phyloP scores from a whole-genome alignment of 2,888 invertebrate genomes.

The Nebria brevicollis region DNA sequence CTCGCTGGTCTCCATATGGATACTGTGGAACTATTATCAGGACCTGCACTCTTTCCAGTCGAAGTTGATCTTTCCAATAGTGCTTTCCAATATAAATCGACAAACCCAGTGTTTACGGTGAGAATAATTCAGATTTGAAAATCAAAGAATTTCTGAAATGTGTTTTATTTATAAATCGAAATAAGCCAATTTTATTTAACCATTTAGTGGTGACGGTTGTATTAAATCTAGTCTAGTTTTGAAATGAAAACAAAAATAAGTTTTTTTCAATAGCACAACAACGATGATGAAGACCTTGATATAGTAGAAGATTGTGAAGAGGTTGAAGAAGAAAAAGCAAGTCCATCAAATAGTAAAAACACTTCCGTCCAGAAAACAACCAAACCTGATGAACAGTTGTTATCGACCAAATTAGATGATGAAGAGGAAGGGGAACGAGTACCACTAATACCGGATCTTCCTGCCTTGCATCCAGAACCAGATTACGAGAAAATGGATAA shows the following conservation, averaged over 20 bases:
- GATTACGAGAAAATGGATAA: slow-evolving; percentile 63
- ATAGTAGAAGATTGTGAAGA: slow-evolving; percentile 63
- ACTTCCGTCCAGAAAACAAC: slow-evolving; percentile 16
- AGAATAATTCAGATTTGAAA: slow-evolving; percentile 27
- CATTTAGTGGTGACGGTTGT: not conserved
- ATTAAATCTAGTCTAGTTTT: no score
- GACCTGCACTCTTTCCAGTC: slow-evolving; percentile 88
- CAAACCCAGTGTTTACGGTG: slow-evolving; percentile 63
- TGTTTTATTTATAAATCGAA: not conserved
- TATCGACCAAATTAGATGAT: slow-evolving; percentile 31
- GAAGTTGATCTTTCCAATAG: slow-evolving; percentile 94
- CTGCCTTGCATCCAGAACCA: slow-evolving; percentile 55
- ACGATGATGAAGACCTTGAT: slow-evolving; percentile 68
- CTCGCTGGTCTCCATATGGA: slow-evolving; percentile 72
- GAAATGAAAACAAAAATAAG: slow-evolving; percentile 42
- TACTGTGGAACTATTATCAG: slow-evolving; percentile 79
- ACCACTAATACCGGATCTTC: slow-evolving; percentile 51
- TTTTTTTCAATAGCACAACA: slow-evolving; percentile 57
- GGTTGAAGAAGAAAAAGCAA: slow-evolving; percentile 56
- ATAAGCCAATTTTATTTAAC: slow-evolving; percentile 9
- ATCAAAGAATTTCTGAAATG: slow-evolving; percentile 7
- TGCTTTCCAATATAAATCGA: slow-evolving; percentile 90
- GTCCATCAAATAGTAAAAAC: slow-evolving; percentile 19
- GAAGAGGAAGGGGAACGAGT: slow-evolving; percentile 46
- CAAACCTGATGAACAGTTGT: slow-evolving; percentile 3